Percentiles rank a stretch among this genome's conserved stretches.
phyloP scores from a whole-genome alignment of 2,113 vertebrate species.

The Copsychus sechellarum region DNA sequence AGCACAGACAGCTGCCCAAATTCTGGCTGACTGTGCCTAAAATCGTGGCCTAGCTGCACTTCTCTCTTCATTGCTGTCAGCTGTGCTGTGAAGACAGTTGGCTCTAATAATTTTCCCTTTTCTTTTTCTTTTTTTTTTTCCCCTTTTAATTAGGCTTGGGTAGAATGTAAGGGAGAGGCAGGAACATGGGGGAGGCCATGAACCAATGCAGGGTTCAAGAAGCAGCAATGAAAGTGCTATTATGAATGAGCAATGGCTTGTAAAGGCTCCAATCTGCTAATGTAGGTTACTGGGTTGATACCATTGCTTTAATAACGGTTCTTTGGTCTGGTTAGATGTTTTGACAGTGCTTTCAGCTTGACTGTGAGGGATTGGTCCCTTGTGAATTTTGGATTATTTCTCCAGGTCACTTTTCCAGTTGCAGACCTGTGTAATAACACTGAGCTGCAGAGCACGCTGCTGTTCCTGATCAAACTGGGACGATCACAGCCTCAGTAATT shows the following conservation, averaged over 20 bases:
- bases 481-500: neutral
- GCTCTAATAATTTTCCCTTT: neutral
- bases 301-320: neutral
- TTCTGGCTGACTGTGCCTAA: neutral
- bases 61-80: neutral
- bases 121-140: no score
- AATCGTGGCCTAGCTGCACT: neutral
- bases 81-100: neutral
- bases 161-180: neutral
- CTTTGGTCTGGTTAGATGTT: neutral
- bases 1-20: neutral
- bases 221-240: neutral
- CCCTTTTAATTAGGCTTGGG: neutral
- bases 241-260: neutral
- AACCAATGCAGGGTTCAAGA: neutral
- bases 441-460: neutral
- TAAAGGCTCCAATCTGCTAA: neutral
- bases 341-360: neutral
- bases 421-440: neutral
- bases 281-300: neutral
- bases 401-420: neutral
- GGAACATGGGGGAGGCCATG: neutral
- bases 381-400: neutral
- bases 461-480: neutral
- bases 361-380: neutral